Percentiles rank a stretch among this genome's conserved stretches.
These are phyloP conservation scores for Eubasilissa regina DNA, from an alignment of 1,140 invertebrate species.

Conservation along the genomic window DNA sequence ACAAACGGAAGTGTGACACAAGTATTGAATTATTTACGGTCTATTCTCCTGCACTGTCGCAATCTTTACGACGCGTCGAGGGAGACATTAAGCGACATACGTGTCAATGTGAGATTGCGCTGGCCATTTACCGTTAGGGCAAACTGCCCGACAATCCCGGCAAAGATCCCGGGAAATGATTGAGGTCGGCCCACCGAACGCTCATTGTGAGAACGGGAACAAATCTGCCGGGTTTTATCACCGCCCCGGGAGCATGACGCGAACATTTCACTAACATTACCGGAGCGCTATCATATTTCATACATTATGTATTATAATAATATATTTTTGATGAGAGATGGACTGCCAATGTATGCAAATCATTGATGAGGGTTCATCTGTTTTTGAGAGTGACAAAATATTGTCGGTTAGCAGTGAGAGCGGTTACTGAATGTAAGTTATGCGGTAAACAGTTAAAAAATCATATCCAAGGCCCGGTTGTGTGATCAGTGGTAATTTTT, in stretches of 20 bases:
- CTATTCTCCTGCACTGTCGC: background rate
- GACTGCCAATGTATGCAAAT: background rate
- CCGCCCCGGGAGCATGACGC: slow-evolving; percentile 38
- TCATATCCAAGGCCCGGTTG: too few species aligned
- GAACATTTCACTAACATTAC: background rate
- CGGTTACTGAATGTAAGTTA: too few species aligned
- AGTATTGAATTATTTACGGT: too few species aligned
- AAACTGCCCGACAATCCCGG: background rate
- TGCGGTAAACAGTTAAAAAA: too few species aligned
- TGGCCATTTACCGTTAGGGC: background rate
- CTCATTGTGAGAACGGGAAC: slow-evolving; percentile 33
- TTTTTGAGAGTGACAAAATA: too few species aligned
- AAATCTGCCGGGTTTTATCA: slow-evolving; percentile 49
- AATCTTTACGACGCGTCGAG: slow-evolving; percentile 1
- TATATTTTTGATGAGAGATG: background rate
- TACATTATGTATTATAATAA: background rate
- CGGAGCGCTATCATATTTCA: background rate
- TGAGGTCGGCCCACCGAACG: slow-evolving; percentile 11
- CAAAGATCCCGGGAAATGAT: slow-evolving; percentile 23
- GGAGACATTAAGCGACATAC: background rate
- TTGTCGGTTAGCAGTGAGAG: too few species aligned
- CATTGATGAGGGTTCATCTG: too few species aligned
- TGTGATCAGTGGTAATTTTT: too few species aligned
- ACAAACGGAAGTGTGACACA: too few species aligned
- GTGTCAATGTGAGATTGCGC: slow-evolving; percentile 1